Conservation (phyloP, 2,797 vertebrate genomes). For the Neosilurus mollespiculum region DNA sequence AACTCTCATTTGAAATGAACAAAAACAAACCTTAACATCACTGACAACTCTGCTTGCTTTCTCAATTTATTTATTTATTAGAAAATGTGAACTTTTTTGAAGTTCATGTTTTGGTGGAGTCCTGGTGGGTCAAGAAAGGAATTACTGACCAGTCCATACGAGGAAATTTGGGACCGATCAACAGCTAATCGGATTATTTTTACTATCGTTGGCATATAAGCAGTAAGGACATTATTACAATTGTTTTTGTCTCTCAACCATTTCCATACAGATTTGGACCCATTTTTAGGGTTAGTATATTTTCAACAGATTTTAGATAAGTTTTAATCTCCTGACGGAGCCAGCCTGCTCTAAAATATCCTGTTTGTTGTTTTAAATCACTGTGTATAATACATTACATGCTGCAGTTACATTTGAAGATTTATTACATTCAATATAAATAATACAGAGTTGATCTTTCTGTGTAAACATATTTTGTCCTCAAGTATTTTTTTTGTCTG, state of each 20-base stretch:
- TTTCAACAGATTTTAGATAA: not conserved
- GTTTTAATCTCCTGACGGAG: not conserved
- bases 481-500: not conserved
- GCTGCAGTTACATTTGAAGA: not conserved
- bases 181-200: no score
- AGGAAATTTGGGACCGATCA: no score
- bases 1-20: no score
- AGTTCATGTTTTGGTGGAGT: no score
- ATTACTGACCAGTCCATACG: no score
- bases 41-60: no score
- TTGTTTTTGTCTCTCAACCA: not conserved
- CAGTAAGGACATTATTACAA: no score
- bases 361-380: not conserved
- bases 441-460: not conserved
- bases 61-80: no score
- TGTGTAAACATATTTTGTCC: not conserved
- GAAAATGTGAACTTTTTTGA: no score
- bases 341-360: not conserved
- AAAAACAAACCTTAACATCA: no score
- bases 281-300: not conserved
- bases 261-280: not conserved
- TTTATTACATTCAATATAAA: not conserved
- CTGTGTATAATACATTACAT: not conserved
- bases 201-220: no score
- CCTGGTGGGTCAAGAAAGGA: no score